phyloP scores from a whole-genome alignment of 2,888 invertebrate genomes.

The Philaethria dido region DNA sequence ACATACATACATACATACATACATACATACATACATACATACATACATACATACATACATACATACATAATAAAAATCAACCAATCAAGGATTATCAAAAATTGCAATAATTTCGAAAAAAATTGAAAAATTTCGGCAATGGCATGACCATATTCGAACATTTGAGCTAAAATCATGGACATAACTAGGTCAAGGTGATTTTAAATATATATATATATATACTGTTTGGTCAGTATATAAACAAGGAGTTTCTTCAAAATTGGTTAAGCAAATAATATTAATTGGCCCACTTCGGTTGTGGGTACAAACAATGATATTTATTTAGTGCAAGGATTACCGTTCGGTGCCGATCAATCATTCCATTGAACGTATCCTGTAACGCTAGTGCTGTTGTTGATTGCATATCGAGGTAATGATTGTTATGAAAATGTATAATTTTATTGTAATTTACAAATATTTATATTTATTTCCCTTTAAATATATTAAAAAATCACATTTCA shows the following conservation, averaged over 20 bases:
- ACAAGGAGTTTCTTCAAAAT: conserved; percentile 7
- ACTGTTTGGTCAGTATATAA: background rate
- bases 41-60: too few species aligned
- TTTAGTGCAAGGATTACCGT: conserved; percentile 82
- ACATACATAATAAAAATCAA: too few species aligned
- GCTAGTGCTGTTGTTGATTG: conserved; percentile 58
- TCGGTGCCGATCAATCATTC: conserved; percentile 81
- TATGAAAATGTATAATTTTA: background rate
- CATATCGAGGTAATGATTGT: conserved; percentile 49
- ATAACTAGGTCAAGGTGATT: background rate
- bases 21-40: too few species aligned
- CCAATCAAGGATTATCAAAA: too few species aligned
- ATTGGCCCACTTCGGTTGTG: conserved; percentile 47
- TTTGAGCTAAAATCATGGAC: background rate
- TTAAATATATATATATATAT: background rate
- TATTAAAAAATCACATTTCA: background rate
- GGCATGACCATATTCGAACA: too few species aligned
- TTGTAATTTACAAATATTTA: background rate
- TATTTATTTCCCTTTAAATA: background rate
- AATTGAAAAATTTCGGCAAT: too few species aligned
- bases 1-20: too few species aligned
- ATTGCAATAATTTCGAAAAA: too few species aligned
- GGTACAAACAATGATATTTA: conserved; percentile 63
- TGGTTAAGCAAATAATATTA: conserved; percentile 30
- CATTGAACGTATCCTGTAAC: conserved; percentile 82